Evolutionary conservation across 2,888 invertebrate genomes (phyloP).

Genomic region (Nasonovia ribisnigri): DNA sequence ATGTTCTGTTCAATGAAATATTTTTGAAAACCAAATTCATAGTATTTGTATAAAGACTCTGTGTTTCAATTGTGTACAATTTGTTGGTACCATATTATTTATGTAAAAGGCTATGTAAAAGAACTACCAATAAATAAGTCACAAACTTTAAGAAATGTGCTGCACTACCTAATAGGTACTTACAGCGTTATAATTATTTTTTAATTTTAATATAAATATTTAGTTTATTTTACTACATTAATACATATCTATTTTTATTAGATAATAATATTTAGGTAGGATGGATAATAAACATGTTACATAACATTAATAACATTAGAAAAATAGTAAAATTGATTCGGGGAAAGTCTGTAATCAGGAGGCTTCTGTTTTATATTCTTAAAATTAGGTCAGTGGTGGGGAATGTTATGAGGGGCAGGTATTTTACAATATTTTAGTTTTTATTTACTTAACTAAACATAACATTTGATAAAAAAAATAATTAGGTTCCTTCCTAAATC

Average conservation of each 20-base stretch:
- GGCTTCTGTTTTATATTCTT: neutral
- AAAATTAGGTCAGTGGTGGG: slow-evolving; percentile 1
- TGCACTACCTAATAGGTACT: neutral
- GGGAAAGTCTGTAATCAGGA: neutral
- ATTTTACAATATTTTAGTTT: neutral
- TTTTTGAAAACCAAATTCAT: too few relatives aligned
- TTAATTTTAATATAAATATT: neutral
- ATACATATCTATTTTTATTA: neutral
- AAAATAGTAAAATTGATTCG: neutral
- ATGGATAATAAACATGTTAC: neutral
- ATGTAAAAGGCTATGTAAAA: neutral
- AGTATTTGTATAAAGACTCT: neutral
- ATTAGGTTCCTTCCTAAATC: neutral
- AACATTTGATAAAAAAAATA: neutral
- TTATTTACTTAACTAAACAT: neutral
- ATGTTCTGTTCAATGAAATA: too few relatives aligned
- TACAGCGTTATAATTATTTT: neutral
- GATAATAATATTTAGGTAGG: neutral
- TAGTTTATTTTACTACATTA: neutral
- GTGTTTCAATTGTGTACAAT: neutral
- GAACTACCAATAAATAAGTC: neutral
- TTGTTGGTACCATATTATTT: neutral
- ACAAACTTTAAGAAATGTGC: neutral
- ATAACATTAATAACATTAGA: neutral
- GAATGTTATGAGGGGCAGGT: neutral